phyloP scores from a whole-genome alignment of 2,888 invertebrate species.

The Gastracanthus pulcherrimus region DNA sequence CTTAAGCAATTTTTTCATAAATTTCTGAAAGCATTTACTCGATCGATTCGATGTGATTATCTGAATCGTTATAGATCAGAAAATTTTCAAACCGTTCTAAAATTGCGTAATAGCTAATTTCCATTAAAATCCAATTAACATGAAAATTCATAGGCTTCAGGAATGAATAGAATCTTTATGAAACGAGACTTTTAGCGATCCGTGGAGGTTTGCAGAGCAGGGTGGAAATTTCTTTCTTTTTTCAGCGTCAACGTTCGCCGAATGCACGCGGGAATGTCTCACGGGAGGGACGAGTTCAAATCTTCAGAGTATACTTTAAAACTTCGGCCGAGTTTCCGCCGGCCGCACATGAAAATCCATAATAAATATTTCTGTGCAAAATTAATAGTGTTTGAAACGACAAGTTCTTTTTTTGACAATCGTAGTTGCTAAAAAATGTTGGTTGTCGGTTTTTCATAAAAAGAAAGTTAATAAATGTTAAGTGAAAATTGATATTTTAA shows the following conservation, averaged over 20 bases:
- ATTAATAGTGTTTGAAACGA: background rate
- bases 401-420: background rate
- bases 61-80: background rate
- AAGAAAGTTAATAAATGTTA: no score
- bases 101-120: background rate
- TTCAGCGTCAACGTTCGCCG: background rate
- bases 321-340: background rate
- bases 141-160: background rate
- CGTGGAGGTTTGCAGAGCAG: background rate
- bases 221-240: background rate
- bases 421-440: no score
- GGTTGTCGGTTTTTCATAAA: no score
- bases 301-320: conserved; percentile 40
- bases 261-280: background rate
- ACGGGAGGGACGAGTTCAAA: conserved; percentile 23
- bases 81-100: background rate
- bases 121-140: background rate
- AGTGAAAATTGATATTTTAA: no score
- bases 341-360: conserved; percentile 12
- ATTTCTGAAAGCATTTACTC: no score
- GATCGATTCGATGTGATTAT: no score
- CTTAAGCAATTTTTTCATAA: no score
- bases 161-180: conserved; percentile 8
- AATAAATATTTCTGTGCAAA: conserved; percentile 1
- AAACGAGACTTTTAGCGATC: background rate